phyloP scores from a whole-genome alignment of 2,113 vertebrate genomes.

The Opisthocomus hoazin region DNA sequence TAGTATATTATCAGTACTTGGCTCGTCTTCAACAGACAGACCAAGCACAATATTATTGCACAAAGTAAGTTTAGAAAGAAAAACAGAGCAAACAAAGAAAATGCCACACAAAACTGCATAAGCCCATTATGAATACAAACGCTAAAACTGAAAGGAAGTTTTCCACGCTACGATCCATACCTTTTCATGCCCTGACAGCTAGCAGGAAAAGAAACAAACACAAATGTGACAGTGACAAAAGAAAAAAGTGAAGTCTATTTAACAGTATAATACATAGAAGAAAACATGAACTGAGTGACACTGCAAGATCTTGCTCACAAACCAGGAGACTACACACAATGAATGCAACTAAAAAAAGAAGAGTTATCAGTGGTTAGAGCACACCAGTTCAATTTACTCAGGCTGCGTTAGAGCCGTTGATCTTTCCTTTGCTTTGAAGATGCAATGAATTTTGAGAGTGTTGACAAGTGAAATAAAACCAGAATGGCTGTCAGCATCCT shows the following conservation, averaged over 20 bases:
- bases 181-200: slow-evolving; percentile 90
- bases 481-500: neutral
- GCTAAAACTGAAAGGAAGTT: slow-evolving; percentile 55
- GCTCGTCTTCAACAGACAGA: neutral
- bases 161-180: slow-evolving; percentile 74
- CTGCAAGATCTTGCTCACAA: slow-evolving; percentile 45
- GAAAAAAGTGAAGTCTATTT: slow-evolving; percentile 66
- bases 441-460: neutral
- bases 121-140: slow-evolving; percentile 65
- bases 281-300: slow-evolving; percentile 61
- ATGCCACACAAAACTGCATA: neutral
- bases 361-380: slow-evolving; percentile 57
- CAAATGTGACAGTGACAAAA: slow-evolving; percentile 75
- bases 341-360: slow-evolving; percentile 32
- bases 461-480: neutral
- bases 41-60: neutral
- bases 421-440: slow-evolving; percentile 20
- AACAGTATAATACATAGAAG: slow-evolving; percentile 62
- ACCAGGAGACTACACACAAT: slow-evolving; percentile 31
- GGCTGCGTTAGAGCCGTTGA: neutral
- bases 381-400: slow-evolving; percentile 47
- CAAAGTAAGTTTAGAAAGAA: slow-evolving; percentile 2
- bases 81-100: neutral
- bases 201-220: slow-evolving; percentile 81
- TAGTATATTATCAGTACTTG: neutral